Conservation (phyloP, 2,888 invertebrate species). For the Tipula vernalis region DNA sequence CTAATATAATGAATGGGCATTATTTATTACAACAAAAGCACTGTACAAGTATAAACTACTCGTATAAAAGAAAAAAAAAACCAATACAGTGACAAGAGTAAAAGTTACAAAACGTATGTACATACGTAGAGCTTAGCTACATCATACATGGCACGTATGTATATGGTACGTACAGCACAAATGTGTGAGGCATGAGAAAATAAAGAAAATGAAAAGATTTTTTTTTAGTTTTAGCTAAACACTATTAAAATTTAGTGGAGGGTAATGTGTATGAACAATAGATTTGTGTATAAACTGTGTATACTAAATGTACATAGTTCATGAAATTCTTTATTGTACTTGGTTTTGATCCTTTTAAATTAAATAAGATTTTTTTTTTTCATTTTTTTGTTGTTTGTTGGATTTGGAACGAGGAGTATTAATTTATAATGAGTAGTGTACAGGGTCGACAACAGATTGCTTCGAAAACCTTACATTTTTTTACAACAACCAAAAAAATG, state of each 20-base stretch:
- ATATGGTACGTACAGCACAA: not conserved
- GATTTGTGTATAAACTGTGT: not conserved
- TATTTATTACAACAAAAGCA: not conserved
- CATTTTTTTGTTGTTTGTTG: not conserved
- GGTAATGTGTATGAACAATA: not conserved
- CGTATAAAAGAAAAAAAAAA: not conserved
- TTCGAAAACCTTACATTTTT: not conserved
- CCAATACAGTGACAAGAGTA: not conserved
- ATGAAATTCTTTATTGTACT: not conserved
- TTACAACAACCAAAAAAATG: not conserved
- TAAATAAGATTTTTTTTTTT: not conserved
- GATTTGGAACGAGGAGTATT: not conserved
- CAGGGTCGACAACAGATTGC: not conserved
- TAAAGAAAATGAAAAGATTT: constrained; percentile 4
- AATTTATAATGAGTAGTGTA: not conserved
- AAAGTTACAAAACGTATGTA: not conserved
- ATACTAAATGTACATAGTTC: not conserved
- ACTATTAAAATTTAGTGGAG: not conserved
- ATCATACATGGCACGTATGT: not conserved
- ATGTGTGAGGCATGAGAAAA: not conserved
- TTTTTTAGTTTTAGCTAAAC: not conserved
- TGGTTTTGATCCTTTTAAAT: not conserved
- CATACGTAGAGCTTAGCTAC: not conserved
- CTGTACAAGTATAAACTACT: not conserved
- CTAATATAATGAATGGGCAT: not conserved